Evolutionary conservation across 2,797 vertebrate genomes (phyloP).

Genomic region (Acanthurus leucopareius): DNA sequence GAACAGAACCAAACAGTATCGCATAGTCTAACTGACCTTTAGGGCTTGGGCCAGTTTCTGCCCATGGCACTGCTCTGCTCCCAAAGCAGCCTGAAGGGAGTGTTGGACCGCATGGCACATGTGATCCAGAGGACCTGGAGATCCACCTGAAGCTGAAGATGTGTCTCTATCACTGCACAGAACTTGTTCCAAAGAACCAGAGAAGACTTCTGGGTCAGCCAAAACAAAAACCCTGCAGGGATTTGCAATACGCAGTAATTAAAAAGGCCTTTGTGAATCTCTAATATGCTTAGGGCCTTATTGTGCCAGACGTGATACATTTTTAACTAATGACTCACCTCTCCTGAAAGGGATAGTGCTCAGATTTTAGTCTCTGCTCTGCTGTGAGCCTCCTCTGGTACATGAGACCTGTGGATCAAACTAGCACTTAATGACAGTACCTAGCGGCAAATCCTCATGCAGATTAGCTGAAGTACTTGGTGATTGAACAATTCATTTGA

Average conservation of each 20-base stretch:
- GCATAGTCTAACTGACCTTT: constrained; percentile 83
- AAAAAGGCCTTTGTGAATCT: neutral
- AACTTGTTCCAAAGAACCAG: constrained; percentile 83
- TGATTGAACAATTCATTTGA: neutral
- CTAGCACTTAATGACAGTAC: neutral
- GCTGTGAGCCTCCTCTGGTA: constrained; percentile 92
- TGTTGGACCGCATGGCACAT: constrained; percentile 87
- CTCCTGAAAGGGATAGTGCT: constrained; percentile 89
- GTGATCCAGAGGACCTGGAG: constrained; percentile 70
- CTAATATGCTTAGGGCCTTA: neutral
- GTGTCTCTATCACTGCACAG: constrained; percentile 86
- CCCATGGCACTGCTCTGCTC: constrained; percentile 82
- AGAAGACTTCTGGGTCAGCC: constrained; percentile 91
- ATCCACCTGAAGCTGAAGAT: constrained; percentile 55
- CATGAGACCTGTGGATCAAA: constrained; percentile 82
- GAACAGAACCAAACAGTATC: neutral
- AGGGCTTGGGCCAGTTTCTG: constrained; percentile 82
- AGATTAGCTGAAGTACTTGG: neutral
- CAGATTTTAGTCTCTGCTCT: constrained; percentile 90
- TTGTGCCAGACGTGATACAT: neutral
- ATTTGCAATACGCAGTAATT: neutral
- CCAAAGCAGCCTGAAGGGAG: constrained; percentile 88
- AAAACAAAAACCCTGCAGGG: constrained; percentile 91
- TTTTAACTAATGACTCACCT: constrained; percentile 83
- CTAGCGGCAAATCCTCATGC: neutral